Evolutionary conservation across 2,888 invertebrate genomes (phyloP), one percentile per base, ranked within the genome.

Genomic region (Epistrophella euchroma): DNA sequence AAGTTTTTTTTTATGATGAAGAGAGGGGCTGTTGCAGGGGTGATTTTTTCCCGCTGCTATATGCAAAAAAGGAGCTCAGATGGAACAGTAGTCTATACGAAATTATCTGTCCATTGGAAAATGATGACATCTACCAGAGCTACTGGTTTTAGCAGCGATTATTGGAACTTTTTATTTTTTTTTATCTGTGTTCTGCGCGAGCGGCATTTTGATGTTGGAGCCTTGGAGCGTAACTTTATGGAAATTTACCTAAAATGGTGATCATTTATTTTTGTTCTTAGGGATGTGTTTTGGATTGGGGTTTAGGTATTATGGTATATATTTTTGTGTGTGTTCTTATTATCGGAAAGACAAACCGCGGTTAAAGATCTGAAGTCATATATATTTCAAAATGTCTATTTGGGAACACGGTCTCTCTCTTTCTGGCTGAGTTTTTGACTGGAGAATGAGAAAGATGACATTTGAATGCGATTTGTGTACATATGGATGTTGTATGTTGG

Each of bases 171-270:
- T 28, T 11, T 62, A 25, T 22, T 40, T 37, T 22, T 22, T 28
- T 32, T 19, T 4, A 10, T 35, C 19, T 40, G 28, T 40, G 9
- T 40, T 45, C 50, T 13, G 17, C 28, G 10, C 45, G 40, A 40
- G 70, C 70, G 81, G 64, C 70, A 70, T 68, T 72, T 60, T 72
- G 81, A 64, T 76, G 73, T 55, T 37, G 66, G 56, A 55, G 47
- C n/a, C 77, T 78, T 71, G 74, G 64, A 85, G 85, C 82, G 86
- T 86, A 71, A 74, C 86, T 86, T 86, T 86, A 86, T 86, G 86
- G 86, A 86, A 86, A 86, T 86, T 86, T 82, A 82, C 86, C 86
- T 78, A 82, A 86, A 82, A 86, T 86, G 86, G 86, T 86, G 86
- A 86, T 82, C 86, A 82, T 82, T 86, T 86, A 77, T 85, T 85